Base-by-base conservation (phyloP, 2,797 vertebrate species). In the Tauraco hartlaubi region DNA sequence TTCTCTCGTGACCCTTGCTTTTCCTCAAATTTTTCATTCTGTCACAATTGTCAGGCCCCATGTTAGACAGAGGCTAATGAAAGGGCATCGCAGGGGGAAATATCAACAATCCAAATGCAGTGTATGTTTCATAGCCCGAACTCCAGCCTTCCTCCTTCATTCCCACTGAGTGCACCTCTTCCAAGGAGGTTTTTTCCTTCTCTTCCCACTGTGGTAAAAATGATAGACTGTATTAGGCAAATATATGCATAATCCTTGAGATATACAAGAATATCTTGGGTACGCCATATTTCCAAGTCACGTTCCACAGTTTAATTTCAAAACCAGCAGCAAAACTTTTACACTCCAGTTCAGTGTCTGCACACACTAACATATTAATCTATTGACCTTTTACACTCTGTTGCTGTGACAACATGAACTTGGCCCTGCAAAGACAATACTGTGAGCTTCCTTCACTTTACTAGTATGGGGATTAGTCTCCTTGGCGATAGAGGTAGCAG, bases 321-420 rank as follows among this genome's bases (percentile, higher is more conserved):
- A 92, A 95, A 56, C 26, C 48, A 82, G 81, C 64, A 86, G 48
- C 43, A 74, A 72, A 89, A 94, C 79, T 97, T 97, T 69, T 88
- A 59, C 63, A 51, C 58, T 95, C 67, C 74, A n/a, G 15, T 92
- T 92, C 89, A 51, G 77, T 72, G 52, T 73, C 5, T 61, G 55
- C 77, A 58, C 86, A 85, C 94, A 46, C 63, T 92, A 83, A 96
- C 76, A 54, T 85, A 74, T 96, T 96, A 96, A 96, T 97, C 92
- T 88, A 8, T 95, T 96, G 93, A 96, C 96, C 94, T 79, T 48
- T n/a, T 90, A 89, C 26, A 43, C 95, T 95, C 94, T 82, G 97
- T 97, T 98, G 96, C 97, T 98, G 97, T 97, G 97, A 98, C 97
- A 97, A 96, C 96, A 93, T 73, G 93, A 97, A 95, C 96, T 97